phyloP scores from a whole-genome alignment of 1,140 invertebrate species.

The Drosophila subobscura region DNA sequence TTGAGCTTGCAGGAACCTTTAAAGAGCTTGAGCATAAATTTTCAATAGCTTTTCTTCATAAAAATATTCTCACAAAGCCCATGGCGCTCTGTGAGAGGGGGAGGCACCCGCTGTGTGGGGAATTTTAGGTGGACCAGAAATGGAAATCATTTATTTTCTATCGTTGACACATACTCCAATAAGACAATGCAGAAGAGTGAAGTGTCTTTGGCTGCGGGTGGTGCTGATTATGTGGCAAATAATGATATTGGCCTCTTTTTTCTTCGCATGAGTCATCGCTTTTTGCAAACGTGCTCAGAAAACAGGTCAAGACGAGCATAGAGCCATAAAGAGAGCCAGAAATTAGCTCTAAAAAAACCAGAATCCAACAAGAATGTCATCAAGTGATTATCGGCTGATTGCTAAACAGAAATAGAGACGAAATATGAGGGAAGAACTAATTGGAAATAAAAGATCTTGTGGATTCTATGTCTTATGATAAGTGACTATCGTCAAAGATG shows the following conservation, averaged over 20 bases:
- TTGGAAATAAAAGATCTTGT: too few relatives aligned
- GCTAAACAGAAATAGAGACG: constrained; percentile 15
- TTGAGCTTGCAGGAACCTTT: not conserved
- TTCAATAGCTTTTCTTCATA: not conserved
- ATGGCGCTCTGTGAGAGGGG: too few relatives aligned
- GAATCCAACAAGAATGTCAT: constrained; percentile 42
- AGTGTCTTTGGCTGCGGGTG: constrained; percentile 15
- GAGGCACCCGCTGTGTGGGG: too few relatives aligned
- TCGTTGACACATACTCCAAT: constrained; percentile 25
- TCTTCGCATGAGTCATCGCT: constrained; percentile 41
- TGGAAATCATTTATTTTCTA: constrained; percentile 15
- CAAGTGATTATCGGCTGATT: constrained; percentile 18
- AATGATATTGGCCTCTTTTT: constrained; percentile 29
- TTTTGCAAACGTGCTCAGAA: constrained; percentile 33
- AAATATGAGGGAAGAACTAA: too few relatives aligned
- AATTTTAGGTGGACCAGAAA: constrained; percentile 5
- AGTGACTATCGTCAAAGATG: too few relatives aligned
- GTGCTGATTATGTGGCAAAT: constrained; percentile 44
- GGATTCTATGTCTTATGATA: too few relatives aligned
- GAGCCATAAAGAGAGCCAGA: constrained; percentile 12
- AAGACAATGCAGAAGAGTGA: not conserved
- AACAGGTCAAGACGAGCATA: constrained; percentile 38
- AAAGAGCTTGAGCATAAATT: not conserved
- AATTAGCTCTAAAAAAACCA: constrained; percentile 8
- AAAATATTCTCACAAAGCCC: too few relatives aligned